A percentile compares a stretch with the other conserved stretches of the same genome.
phyloP scores from a whole-genome alignment of 1,140 invertebrate genomes.

The Lethrus apterus region DNA sequence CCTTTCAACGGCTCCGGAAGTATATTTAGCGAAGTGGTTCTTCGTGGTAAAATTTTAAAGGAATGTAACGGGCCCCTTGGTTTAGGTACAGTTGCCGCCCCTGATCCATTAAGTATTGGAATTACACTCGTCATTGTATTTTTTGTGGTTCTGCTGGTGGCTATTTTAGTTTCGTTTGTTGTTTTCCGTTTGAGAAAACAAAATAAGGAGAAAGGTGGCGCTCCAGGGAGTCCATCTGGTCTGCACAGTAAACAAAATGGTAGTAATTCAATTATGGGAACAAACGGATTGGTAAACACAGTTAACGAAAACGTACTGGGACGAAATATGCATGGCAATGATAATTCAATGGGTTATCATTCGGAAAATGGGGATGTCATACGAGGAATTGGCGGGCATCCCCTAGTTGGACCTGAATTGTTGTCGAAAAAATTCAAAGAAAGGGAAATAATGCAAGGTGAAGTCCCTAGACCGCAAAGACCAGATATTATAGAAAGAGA shows the following conservation, averaged over 20 bases:
- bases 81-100: slow-evolving; percentile 63
- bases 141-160: slow-evolving; percentile 81
- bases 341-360: slow-evolving; percentile 54
- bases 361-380: slow-evolving; percentile 60
- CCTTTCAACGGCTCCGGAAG: slow-evolving; percentile 80
- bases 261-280: slow-evolving; percentile 46
- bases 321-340: slow-evolving; percentile 48
- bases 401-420: slow-evolving; percentile 69
- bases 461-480: slow-evolving; percentile 63
- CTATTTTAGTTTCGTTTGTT: slow-evolving; percentile 81
- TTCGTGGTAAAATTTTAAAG: slow-evolving; percentile 58
- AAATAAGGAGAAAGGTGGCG: slow-evolving; percentile 69
- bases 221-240: slow-evolving; percentile 48
- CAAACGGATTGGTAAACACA: slow-evolving; percentile 48
- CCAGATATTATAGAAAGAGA: slow-evolving; percentile 92
- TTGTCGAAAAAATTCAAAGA: slow-evolving; percentile 84
- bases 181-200: slow-evolving; percentile 80
- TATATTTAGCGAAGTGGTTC: slow-evolving; percentile 62
- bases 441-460: slow-evolving; percentile 61
- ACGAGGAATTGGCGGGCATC: slow-evolving; percentile 55
- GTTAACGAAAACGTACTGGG: slow-evolving; percentile 49
- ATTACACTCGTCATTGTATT: slow-evolving; percentile 90
- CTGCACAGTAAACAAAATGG: slow-evolving; percentile 60
- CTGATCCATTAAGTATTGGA: slow-evolving; percentile 82
- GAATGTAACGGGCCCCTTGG: slow-evolving; percentile 66